Base-by-base conservation (phyloP, 2,113 vertebrate genomes). In the Xenopus laevis region DNA sequence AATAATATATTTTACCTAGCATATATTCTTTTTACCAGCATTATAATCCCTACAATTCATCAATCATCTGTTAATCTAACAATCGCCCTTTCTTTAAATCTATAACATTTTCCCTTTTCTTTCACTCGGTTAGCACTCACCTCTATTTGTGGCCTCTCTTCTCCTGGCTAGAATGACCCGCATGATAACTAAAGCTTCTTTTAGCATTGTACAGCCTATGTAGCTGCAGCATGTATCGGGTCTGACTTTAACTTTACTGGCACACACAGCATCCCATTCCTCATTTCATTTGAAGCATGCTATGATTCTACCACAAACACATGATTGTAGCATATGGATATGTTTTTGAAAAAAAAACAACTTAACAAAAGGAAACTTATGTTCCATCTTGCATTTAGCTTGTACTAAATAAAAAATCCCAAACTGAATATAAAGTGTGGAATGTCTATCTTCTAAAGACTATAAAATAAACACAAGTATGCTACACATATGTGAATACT, bases 401-500 rank as follows among this genome's bases (percentile, higher is more conserved):
- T 68, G 57, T 47, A 67, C 27, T 50, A 58, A 67, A 60, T 59
- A 68, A 74, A 74, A n/a, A 74, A 23, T 65, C 73, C 65, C 73
- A 53, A 69, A 62, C 30, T 62, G 73, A 62, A 75, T 75, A 75
- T 75, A 75, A 75, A 75, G 58, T 75, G 65, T 64, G 74, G 74
- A 76, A 76, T 76, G 74, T 70, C 74, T 27, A 70, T 76, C 74
- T 63, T 76, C 53, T 64, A 64, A 69, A 69, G 18, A 30, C 74
- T 57, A 64, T 76, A 76, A 70, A 70, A 76, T 76, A 76, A 76
- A 70, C 74, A 76, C 58, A 50, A 52, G 67, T 76, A 70, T 76
- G 74, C 59, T 70, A 33, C 74, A 76, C 74, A 76, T 76, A 76
- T 76, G 74, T 70, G 74, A 76, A 62, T 75, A 63, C 65, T 75